Evolutionary conservation across 2,797 vertebrate species (phyloP), one percentile per base, ranked within the genome.

Genomic region (Huso huso): DNA sequence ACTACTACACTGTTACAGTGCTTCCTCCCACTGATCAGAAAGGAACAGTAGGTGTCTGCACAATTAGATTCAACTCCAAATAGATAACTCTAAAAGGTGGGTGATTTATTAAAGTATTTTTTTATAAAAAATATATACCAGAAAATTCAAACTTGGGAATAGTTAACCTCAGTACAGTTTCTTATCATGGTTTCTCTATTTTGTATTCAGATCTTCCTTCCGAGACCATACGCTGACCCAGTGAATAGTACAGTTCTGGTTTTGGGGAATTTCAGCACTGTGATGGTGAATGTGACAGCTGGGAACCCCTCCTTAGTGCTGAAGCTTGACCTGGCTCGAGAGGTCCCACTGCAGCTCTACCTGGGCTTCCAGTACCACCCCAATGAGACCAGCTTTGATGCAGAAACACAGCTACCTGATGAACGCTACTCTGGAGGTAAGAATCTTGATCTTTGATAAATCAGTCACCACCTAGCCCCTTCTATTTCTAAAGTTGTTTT

Each of bases 301-400:
- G 73, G 78, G 18, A 86, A 90, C 15, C 81, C 86, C 6, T 93
- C 93, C 66, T 64, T 97, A 67, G 93, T 96, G 72, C 84, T 97
- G 69, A 86, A 93, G 75, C 78, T 96, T 76, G 88, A 97, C 69
- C 86, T 88, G 6, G 90, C 92, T 72, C 84, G 83, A 1, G 74
- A 89, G 9, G 72, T 92, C 70, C 79, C 89, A 48, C 84, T 97
- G 70, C 82, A 82, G 66, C 77, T 96, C 49, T 89, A 92, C 59
- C 77, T 96, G 76, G 93, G 92, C 52, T 92, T 83, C 0, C 86
- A 89, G 70, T 88, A 89, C 73, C 88, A 76, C 67, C 94, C 95
- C 68, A 93, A 89, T 48, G 75, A 90, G 75, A 89, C 90, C 7
- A 82, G 78, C 66, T 84, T 91, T 1, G 82, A 91, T 4, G 82